Base-by-base conservation (phyloP, 2,797 vertebrate species). In the Manis pentadactyla region DNA sequence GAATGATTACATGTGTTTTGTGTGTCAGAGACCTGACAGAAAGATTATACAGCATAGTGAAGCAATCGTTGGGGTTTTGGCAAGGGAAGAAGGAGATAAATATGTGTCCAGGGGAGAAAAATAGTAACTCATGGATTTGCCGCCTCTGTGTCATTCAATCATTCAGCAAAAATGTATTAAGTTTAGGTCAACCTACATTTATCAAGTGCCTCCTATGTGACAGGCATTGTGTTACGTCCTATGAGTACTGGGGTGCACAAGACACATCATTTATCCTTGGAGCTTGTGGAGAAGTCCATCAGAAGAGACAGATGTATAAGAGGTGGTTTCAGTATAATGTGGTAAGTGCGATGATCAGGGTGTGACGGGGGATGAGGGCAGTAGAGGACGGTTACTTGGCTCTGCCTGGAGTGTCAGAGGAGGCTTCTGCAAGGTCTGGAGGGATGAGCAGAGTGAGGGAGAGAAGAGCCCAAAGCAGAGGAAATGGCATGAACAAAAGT, bases 111-210 rank as follows among this genome's bases (percentile, higher is more conserved):
- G 93, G 75, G 93, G 42, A 95, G 93, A 87, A 97, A 97, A 93
- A 94, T 95, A 94, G 96, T 92, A 97, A 93, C 95, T 87, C 87
- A 31, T 19, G 84, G 95, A 96, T 95, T 78, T 83, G 77, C 82
- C 4, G 92, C 82, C 68, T 93, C 27, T 1, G n/a, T 94, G 96
- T 92, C 97, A 96, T 93, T 97, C 97, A 94, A 84, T 97, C 97
- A 97, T 96, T 97, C 96, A 95, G 87, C 97, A 97, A 55, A 97
- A 97, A 95, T 91, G 64, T 96, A 97, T 97, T 97, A 97, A 98
- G 95, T 98, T 96, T 93, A 96, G 95, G 94, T 97, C 97, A 97
- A 85, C 86, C 95, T n/a, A 29, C 97, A 97, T 97, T 97, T 93
- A 94, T 97, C 97, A 97, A 92, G 91, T 14, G 51, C 79, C 77